Percentiles rank a stretch among this genome's conserved stretches.
phyloP scores from a whole-genome alignment of 2,797 vertebrate species.

The Bovichtus variegatus region DNA sequence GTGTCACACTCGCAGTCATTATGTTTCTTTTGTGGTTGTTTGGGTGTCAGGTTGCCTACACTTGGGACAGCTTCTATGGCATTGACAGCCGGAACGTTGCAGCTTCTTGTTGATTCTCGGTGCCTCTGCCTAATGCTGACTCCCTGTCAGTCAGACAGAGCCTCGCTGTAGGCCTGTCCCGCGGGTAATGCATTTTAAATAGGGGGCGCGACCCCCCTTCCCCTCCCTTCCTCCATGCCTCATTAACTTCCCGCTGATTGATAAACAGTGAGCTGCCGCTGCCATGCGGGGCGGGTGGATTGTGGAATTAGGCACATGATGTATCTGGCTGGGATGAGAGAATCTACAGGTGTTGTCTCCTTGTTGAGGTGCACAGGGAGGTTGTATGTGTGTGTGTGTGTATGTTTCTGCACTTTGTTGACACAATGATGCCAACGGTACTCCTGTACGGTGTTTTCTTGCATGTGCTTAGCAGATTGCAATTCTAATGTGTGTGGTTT shows the following conservation, averaged over 20 bases:
- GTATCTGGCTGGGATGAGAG: conserved; percentile 31
- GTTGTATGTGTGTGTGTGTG: conserved; percentile 1
- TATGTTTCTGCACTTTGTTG: conserved; percentile 13
- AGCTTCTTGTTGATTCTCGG: conserved; percentile 18
- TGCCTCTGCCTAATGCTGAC: not conserved
- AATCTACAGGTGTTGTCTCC: conserved; percentile 25
- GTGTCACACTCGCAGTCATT: conserved; percentile 19
- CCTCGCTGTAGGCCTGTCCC: conserved; percentile 41
- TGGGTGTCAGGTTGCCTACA: conserved; percentile 23
- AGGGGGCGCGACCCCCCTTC: conserved; percentile 37
- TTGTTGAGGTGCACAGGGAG: not conserved
- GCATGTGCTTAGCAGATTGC: not conserved
- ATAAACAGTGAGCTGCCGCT: conserved; percentile 61
- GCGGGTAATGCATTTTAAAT: conserved; percentile 74
- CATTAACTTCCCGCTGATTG: conserved; percentile 75
- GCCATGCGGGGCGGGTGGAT: conserved; percentile 13
- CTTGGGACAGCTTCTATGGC: conserved; percentile 13
- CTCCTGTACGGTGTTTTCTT: not conserved
- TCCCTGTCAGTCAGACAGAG: conserved; percentile 52
- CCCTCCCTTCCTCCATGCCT: conserved; percentile 40
- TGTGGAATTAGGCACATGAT: conserved; percentile 44
- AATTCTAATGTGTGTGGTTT: not conserved
- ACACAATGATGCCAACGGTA: not conserved
- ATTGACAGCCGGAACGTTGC: conserved; percentile 16
- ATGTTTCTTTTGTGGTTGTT: conserved; percentile 2